Conservation (phyloP, 1,140 invertebrate genomes). For the Drosophila nebulosa region DNA sequence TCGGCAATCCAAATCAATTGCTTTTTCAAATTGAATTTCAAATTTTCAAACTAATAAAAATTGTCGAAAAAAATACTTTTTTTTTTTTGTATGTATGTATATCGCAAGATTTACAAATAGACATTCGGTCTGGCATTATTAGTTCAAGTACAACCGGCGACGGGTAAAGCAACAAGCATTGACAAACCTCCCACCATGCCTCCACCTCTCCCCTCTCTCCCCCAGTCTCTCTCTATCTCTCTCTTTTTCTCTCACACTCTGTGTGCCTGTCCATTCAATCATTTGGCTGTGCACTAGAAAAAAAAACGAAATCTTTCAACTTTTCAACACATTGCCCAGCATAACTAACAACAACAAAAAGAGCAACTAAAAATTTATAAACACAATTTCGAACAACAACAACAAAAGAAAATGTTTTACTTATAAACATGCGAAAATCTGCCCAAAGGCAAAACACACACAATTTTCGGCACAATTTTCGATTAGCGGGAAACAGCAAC, state of each 20-base stretch:
- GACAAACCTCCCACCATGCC: constrained; percentile 28
- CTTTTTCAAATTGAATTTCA: background rate
- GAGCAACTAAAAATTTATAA: constrained; percentile 9
- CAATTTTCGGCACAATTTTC: constrained; percentile 71
- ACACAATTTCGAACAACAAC: constrained; percentile 27
- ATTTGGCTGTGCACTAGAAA: constrained; percentile 17
- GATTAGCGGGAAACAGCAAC: constrained; percentile 43
- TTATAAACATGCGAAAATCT: constrained; percentile 30
- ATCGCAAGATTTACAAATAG: background rate
- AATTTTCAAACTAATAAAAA: background rate
- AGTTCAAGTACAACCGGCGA: constrained; percentile 73
- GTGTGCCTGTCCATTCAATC: too few species aligned
- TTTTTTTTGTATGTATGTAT: background rate
- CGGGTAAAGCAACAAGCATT: constrained; percentile 42
- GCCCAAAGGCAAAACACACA: constrained; percentile 36
- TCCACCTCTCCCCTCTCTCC: background rate
- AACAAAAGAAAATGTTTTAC: constrained; percentile 18
- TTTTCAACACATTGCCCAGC: constrained; percentile 46
- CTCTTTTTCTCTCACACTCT: too few species aligned
- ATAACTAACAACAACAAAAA: constrained; percentile 2
- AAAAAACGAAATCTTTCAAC: constrained; percentile 53
- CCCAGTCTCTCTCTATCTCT: too few species aligned
- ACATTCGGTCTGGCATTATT: constrained; percentile 12
- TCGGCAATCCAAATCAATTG: too few species aligned
- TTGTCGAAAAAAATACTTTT: background rate